Base-by-base conservation (phyloP, 2,113 vertebrate species). In the Hyperoodon ampullatus region DNA sequence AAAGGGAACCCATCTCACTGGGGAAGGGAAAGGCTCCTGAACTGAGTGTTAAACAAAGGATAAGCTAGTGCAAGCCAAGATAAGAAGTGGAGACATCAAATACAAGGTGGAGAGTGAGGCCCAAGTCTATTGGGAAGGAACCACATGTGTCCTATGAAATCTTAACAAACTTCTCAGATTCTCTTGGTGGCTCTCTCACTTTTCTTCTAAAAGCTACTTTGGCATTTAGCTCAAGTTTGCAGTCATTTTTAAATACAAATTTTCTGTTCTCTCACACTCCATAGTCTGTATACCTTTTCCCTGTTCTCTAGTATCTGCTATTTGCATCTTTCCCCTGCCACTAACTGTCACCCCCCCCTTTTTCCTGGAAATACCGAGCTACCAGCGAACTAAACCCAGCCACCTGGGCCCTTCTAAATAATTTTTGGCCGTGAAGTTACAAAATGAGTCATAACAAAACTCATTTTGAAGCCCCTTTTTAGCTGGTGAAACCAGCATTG, bases 371-470 rank as follows among this genome's bases (percentile, higher is more conserved):
- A 91, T 94, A 92, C 53, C 30, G 83, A 84, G 24, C 39, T 90
- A 66, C 65, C 55, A 86, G 58, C 66, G 90, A 95, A 8, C 71
- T 70, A 87, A 18, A 85, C 81, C 39, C 71, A 93, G 89, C 91
- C 97, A 98, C 96, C 97, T 98, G 96, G 81, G 30, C 53, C 93
- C 86, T 70, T 96, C 60, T 95, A 95, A 94, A 86, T 95, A 96
- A 94, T 90, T 96, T 97, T 97, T 97, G 95, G 77, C 55, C 23
- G 58, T 85, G 90, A 92, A 88, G 75, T 60, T 95, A n/a, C 80
- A 92, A 84, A 96, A 47, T 81, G 90, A 97, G 77, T 97, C 97
- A 98, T 96, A 97, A 66, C 90, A 97, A 83, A 96, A 97, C 87
- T 87, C 16, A 28, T 24, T 66, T 89, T 80, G 93, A 92, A 97